A percentile compares a stretch with the other conserved stretches of the same genome.
Conservation (phyloP, 2,888 invertebrate genomes). For the Ptychoptera contaminata region DNA sequence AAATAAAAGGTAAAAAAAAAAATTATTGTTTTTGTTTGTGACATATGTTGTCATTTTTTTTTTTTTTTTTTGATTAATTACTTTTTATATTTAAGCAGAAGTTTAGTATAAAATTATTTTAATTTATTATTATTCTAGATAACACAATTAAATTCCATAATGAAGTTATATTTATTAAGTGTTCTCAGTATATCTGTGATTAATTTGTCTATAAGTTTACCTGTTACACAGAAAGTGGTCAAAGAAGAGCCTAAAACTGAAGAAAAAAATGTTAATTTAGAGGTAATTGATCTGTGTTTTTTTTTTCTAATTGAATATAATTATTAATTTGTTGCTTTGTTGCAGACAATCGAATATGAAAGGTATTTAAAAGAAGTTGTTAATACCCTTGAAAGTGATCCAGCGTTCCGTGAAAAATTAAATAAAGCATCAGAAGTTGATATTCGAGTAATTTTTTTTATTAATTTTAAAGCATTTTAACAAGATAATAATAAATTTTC, state of each 20-base stretch:
- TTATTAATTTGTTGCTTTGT: neutral
- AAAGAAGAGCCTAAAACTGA: neutral
- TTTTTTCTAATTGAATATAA: neutral
- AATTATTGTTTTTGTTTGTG: no score
- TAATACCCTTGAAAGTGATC: conserved; percentile 75
- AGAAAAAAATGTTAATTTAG: neutral
- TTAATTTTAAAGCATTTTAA: neutral
- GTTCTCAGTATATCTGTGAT: neutral
- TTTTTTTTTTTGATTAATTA: neutral
- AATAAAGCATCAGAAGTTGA: conserved; percentile 70
- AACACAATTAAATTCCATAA: neutral
- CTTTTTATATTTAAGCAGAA: neutral
- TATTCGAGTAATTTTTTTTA: conserved; percentile 48
- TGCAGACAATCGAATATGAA: conserved; percentile 43
- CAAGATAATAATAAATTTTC: neutral
- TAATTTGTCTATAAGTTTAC: neutral
- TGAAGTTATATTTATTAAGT: no score
- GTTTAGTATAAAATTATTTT: neutral
- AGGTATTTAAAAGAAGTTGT: conserved; percentile 83
- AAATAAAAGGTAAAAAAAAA: neutral
- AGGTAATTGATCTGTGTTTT: neutral
- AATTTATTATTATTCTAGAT: conserved; percentile 1
- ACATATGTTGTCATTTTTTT: neutral
- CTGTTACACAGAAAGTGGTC: conserved; percentile 1
- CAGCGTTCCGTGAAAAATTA: conserved; percentile 62